Conservation (phyloP, 1,140 invertebrate species). For the Ridgeia piscesae region DNA sequence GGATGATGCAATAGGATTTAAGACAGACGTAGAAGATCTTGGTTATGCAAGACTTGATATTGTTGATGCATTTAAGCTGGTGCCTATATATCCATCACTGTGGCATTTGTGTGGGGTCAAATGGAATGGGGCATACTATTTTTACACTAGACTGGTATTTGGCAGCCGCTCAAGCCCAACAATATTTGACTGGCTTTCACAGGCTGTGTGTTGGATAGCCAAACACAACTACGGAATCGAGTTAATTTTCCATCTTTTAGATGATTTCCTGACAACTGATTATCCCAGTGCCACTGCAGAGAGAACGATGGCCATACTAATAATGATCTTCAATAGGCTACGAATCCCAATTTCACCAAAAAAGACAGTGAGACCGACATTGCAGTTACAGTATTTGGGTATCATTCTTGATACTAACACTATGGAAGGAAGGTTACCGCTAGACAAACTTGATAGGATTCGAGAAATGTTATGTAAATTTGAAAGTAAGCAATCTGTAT, state of each 20-base stretch:
- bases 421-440: neutral
- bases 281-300: constrained; percentile 5
- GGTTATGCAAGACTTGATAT: constrained; percentile 17
- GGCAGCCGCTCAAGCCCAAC: neutral
- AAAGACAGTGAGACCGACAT: neutral
- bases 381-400: neutral
- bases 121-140: neutral
- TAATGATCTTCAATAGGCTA: neutral
- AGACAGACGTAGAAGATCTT: neutral
- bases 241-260: constrained; percentile 7
- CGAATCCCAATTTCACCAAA: neutral
- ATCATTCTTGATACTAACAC: neutral
- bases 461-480: neutral
- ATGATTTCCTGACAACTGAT: neutral
- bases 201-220: constrained; percentile 9
- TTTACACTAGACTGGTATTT: neutral
- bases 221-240: neutral
- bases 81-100: neutral
- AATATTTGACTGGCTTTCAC: constrained; percentile 7
- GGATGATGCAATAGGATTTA: neutral
- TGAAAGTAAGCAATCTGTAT: neutral
- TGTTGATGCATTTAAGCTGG: neutral
- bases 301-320: neutral
- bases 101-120: constrained; percentile 14
- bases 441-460: neutral